These are phyloP conservation scores for Nephrotoma guestfalica DNA, from an alignment of 2,888 invertebrate species.

Conservation along the genomic window DNA sequence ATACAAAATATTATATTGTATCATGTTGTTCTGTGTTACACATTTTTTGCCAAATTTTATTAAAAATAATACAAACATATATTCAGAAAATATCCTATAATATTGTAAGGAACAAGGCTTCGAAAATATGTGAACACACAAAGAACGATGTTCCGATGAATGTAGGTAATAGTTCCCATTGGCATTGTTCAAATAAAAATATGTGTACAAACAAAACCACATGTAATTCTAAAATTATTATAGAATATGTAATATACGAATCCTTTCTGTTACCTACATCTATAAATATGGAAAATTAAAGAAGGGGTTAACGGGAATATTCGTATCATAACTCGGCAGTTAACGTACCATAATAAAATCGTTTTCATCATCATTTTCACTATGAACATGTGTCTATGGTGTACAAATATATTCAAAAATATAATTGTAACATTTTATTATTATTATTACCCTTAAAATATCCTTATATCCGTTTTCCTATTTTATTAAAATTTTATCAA, in stretches of 20 bases:
- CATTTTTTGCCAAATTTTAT: background rate
- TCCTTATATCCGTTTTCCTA: background rate
- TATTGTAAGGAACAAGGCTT: background rate
- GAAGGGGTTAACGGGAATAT: background rate
- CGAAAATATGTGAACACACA: background rate
- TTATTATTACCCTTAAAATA: background rate
- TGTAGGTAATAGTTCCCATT: background rate
- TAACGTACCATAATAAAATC: background rate
- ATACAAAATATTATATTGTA: background rate
- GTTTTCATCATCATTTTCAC: background rate
- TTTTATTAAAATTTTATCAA: background rate
- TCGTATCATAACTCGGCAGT: background rate
- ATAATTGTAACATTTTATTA: background rate
- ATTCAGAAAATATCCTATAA: background rate
- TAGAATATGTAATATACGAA: background rate
- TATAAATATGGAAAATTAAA: background rate
- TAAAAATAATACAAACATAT: background rate
- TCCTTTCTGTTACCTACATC: background rate
- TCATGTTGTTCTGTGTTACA: background rate
- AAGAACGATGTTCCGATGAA: background rate
- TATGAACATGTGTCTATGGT: background rate
- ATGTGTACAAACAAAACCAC: background rate
- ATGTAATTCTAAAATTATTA: background rate
- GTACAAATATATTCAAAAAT: background rate
- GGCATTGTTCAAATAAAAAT: background rate